Evolutionary conservation across 2,888 invertebrate genomes (phyloP), one percentile per base, ranked within the genome.

Genomic region (Andrena bucephala): DNA sequence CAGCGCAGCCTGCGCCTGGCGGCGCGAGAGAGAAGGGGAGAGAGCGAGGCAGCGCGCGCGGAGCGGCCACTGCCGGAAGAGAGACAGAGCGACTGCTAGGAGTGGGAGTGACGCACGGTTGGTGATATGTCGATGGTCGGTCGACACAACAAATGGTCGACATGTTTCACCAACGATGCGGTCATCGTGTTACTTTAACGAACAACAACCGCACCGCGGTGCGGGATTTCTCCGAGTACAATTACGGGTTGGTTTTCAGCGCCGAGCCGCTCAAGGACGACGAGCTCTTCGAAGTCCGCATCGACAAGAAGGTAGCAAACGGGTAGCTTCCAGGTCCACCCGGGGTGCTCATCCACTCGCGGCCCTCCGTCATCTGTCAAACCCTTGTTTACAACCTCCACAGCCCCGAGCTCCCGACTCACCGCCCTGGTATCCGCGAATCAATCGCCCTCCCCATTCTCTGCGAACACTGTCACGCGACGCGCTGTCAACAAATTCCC

Each of bases 201-300:
- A 98, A 98, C 94, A 96, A 97, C 89, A 97, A 97, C 94, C 96
- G 96, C 81, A 98, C 98, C 42, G 98, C 98, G 24, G 95, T 96
- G 83, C 95, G 98, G 89, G 96, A 96, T 92, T 96, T 96, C 90
- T 96, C 97, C 74, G 97, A 98, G 93, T 98, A 97, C 92, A 98
- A 98, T 94, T 97, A 97, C 94, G 98, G 98, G n/a, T 94, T 98
- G 86, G 97, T 98, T 33, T 95, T 98, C 86, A 97, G 97, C 90
- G 96, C 96, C 5, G 96, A 97, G 89, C 97, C 98, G 3, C 94
- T 98, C 36, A 94, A 95, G 82, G 97, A 98, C 93, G 97, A 98
- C 95, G 96, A 97, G 84, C 94, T 98, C 76, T 98, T 98, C 93
- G 97, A 98, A 95, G 96, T 98, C 84, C 96, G 96, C 91, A 97